Evolutionary conservation across 2,797 vertebrate species (phyloP), one percentile per base, ranked within the genome.

Genomic region (Peromyscus melanophrys): DNA sequence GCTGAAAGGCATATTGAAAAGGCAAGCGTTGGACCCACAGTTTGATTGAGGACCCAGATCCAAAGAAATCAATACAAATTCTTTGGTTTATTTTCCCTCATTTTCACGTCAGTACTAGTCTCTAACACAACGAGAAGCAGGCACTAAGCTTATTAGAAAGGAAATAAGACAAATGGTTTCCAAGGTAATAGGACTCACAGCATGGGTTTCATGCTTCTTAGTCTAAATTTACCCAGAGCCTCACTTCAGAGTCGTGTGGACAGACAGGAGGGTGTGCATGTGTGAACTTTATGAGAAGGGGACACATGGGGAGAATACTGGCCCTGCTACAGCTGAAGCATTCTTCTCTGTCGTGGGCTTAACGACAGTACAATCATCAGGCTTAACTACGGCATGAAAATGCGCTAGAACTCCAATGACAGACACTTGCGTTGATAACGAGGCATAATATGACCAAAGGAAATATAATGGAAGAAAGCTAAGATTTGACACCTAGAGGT

Each of bases 61-160:
- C 89, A 89, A 96, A 88, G 65, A 95, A 96, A 97, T 97, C 96
- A 97, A 97, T 97, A 97, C 0, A 5, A 93, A 90, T 90, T 55
- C 92, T 97, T 98, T 65, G 67, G 77, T 90, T 96, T 97, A 65
- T 94, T 96, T 89, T 78, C 14, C 90, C 92, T 57, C n/a, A 65
- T 97, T 96, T 97, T 92, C 93, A 90, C 67, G 67, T 93, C 95
- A 94, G 76, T 78, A 69, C 34, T 63, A 29, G 63, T 92, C 88
- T 95, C 46, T 90, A 67, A 91, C 92, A 91, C 85, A 89, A 25
- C 77, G 81, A 93, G 95, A 86, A 87, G 31, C 46, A 75, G 96
- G 59, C 67, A 86, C 63, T 86, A 94, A 49, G 75, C 19, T 13
- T 85, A 93, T 94, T 96, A 95, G 93, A 86, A 93, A 93, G 71